These are phyloP conservation scores for Brachyistius frenatus DNA, from an alignment of 2,113 vertebrate genomes.

Conservation along the genomic window DNA sequence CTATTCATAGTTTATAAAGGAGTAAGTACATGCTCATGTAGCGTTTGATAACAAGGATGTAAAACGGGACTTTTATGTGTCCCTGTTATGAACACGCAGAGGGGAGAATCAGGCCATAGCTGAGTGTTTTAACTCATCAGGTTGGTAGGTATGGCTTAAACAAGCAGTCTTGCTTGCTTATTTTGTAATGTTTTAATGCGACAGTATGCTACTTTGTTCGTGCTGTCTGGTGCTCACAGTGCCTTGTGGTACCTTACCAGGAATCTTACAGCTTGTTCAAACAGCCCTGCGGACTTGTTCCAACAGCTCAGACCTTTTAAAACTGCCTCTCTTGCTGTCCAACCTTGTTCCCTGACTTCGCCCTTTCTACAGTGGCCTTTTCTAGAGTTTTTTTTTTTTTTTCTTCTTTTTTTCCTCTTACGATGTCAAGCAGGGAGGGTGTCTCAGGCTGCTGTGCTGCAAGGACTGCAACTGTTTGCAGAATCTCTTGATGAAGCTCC, in stretches of 20 bases:
- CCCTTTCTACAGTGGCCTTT: constrained; percentile 27
- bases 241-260: constrained; percentile 79
- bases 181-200: neutral
- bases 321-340: constrained; percentile 51
- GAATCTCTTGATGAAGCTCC: constrained; percentile 49
- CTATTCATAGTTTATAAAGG: neutral
- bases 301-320: constrained; percentile 69
- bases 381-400: constrained; percentile 12
- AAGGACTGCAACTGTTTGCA: constrained; percentile 37
- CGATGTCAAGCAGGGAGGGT: constrained; percentile 24
- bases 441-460: constrained; percentile 28
- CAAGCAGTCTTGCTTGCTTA: neutral
- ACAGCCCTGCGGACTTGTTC: constrained; percentile 51
- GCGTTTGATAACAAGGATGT: constrained; percentile 9
- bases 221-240: constrained; percentile 38
- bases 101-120: too few species aligned
- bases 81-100: too few species aligned
- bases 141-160: neutral
- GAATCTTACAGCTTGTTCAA: constrained; percentile 75
- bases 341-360: neutral
- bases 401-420: constrained; percentile 26
- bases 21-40: neutral
- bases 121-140: neutral
- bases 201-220: neutral
- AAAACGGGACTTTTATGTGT: neutral